A percentile compares a stretch with the other conserved stretches of the same genome.
phyloP scores from a whole-genome alignment of 2,113 vertebrate genomes.

The Percopsis transmontana region DNA sequence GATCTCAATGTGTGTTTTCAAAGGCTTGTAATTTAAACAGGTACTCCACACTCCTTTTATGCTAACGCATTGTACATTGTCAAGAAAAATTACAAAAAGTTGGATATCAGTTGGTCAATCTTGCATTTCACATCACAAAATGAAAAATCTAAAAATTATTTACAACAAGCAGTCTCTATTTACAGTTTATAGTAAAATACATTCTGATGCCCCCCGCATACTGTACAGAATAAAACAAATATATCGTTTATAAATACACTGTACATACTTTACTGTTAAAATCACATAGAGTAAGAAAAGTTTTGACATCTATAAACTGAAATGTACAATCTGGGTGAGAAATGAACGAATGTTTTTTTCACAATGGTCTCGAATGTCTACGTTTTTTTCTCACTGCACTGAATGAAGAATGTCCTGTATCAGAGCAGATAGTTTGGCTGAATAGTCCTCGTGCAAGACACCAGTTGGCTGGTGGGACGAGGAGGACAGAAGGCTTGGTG shows the following conservation, averaged over 20 bases:
- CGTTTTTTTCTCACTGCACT: constrained; percentile 62
- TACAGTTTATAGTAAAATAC: constrained; percentile 22
- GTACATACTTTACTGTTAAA: constrained; percentile 37
- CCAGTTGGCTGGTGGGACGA: constrained; percentile 41
- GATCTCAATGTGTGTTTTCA: no score
- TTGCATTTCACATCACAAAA: no score
- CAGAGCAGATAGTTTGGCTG: constrained; percentile 79
- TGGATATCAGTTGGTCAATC: no score
- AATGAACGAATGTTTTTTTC: neutral
- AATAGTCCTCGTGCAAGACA: constrained; percentile 78
- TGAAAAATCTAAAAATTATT: no score
- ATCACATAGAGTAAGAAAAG: constrained; percentile 3
- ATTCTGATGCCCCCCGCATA: constrained; percentile 1
- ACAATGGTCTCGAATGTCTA: neutral
- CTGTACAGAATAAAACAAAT: constrained; percentile 29
- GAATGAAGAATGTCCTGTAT: constrained; percentile 84
- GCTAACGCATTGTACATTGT: no score
- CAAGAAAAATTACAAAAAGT: no score
- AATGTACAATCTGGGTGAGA: constrained; percentile 1
- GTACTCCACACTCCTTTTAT: no score
- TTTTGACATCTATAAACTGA: neutral
- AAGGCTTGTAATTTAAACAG: no score
- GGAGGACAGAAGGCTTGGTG: constrained; percentile 8
- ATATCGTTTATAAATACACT: constrained; percentile 46
- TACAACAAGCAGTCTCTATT: constrained; percentile 3